A percentile compares a stretch with the other conserved stretches of the same genome.
Evolutionary conservation across 2,113 vertebrate species (phyloP).

Genomic region (Porphyrio hochstetteri): DNA sequence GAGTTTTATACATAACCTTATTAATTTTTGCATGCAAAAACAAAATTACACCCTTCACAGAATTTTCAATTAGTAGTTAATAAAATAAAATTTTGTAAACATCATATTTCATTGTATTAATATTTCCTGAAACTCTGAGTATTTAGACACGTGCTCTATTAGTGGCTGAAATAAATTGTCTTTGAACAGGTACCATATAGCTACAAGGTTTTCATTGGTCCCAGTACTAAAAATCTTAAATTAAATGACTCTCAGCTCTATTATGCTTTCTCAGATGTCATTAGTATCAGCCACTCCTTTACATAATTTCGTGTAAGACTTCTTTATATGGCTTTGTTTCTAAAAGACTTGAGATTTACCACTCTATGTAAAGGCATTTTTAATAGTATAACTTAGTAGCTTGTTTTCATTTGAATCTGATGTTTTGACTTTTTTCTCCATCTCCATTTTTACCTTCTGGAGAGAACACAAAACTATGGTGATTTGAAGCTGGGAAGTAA

Average conservation of each 20-base stretch:
- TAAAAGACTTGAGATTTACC: not conserved
- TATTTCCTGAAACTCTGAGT: not conserved
- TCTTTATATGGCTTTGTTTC: not conserved
- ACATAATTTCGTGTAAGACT: not conserved
- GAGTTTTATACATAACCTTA: not conserved
- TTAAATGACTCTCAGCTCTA: not conserved
- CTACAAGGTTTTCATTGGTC: not conserved
- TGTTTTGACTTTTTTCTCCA: rapidly evolving
- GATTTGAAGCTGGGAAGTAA: not conserved
- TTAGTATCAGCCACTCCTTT: not conserved
- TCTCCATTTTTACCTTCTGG: not conserved
- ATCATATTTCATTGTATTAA: not conserved
- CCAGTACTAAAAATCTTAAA: not conserved
- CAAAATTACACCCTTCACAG: rapidly evolving
- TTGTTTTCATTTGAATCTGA: not conserved
- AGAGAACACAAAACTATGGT: not conserved
- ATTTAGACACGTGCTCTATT: not conserved
- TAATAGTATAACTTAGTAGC: not conserved
- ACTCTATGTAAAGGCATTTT: not conserved
- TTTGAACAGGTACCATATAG: not conserved
- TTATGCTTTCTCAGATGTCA: not conserved
- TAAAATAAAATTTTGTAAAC: not conserved
- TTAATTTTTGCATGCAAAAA: not conserved
- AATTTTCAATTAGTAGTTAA: not conserved
- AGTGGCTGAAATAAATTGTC: not conserved